These are phyloP conservation scores for Nothobranchius kuhntae DNA, from an alignment of 2,113 vertebrate species.

Conservation along the genomic window DNA sequence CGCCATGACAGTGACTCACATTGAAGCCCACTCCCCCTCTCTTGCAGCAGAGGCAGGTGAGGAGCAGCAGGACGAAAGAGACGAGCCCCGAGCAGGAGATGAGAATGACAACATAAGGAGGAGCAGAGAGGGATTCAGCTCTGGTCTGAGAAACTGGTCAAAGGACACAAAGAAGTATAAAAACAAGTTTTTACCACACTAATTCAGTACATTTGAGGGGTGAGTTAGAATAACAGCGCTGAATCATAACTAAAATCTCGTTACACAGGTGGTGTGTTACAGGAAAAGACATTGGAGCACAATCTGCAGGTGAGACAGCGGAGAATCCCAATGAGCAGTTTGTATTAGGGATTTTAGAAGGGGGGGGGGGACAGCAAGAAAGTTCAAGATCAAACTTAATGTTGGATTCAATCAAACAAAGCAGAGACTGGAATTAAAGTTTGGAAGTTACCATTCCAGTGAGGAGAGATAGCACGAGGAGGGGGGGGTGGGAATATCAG, in stretches of 20 bases:
- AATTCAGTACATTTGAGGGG: constrained; percentile 9
- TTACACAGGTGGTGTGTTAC: constrained; percentile 56
- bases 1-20: constrained; percentile 78
- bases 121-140: constrained; percentile 84
- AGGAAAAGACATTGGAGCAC: constrained; percentile 63
- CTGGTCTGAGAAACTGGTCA: constrained; percentile 79
- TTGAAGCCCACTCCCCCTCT: constrained; percentile 90
- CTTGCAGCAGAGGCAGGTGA: constrained; percentile 94
- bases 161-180: constrained; percentile 28
- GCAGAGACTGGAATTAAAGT: constrained; percentile 63
- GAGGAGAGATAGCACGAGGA: constrained; percentile 66
- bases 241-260: constrained; percentile 55
- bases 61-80: constrained; percentile 90
- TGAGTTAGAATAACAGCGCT: constrained; percentile 58
- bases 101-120: constrained; percentile 91
- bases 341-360: constrained; percentile 69
- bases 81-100: constrained; percentile 92
- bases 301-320: constrained; percentile 68
- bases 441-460: constrained; percentile 73
- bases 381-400: constrained; percentile 53
- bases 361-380: constrained; percentile 65
- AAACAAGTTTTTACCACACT: constrained; percentile 26
- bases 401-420: constrained; percentile 46
- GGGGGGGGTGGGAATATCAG: constrained; percentile 53
- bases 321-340: constrained; percentile 75